Evolutionary conservation across 2,888 invertebrate genomes (phyloP).

Genomic region (Eumerus sabulonum): DNA sequence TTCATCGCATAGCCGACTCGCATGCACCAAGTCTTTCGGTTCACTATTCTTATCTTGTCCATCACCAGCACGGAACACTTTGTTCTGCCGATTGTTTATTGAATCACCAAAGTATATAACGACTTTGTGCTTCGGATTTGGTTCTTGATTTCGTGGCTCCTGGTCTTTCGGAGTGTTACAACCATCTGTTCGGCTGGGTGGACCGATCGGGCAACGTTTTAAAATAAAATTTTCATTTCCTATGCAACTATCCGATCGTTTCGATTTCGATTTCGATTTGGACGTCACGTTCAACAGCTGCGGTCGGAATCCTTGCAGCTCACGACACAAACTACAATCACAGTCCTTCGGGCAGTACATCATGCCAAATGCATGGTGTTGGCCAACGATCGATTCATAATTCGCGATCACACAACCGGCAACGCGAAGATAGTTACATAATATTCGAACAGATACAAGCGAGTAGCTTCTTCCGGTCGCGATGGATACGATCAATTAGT

Average conservation of each 20-base stretch:
- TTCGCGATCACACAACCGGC: slow-evolving; percentile 40
- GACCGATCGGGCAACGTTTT: slow-evolving; percentile 77
- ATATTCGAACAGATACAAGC: slow-evolving; percentile 28
- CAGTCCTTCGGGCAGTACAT: slow-evolving; percentile 88
- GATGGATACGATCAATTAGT: slow-evolving; percentile 64
- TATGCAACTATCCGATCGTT: slow-evolving; percentile 26
- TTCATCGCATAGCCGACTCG: slow-evolving; percentile 70
- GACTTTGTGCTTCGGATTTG: slow-evolving; percentile 81
- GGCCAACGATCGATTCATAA: slow-evolving; percentile 41
- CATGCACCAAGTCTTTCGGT: slow-evolving; percentile 64
- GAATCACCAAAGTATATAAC: slow-evolving; percentile 87
- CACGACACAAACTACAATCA: slow-evolving; percentile 87
- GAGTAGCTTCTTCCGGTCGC: slow-evolving; percentile 58
- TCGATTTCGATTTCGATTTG: not conserved
- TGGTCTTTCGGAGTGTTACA: slow-evolving; percentile 70
- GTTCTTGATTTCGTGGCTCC: slow-evolving; percentile 73
- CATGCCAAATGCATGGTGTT: slow-evolving; percentile 50
- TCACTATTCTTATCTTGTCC: slow-evolving; percentile 42
- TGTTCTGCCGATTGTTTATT: slow-evolving; percentile 75
- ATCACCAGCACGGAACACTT: slow-evolving; percentile 28
- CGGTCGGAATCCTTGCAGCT: slow-evolving; percentile 83
- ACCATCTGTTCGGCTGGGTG: slow-evolving; percentile 61
- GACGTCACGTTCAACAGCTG: slow-evolving; percentile 38
- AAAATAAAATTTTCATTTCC: slow-evolving; percentile 79
- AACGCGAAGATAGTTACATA: slow-evolving; percentile 13